A percentile compares a stretch with the other conserved stretches of the same genome.
phyloP scores from a whole-genome alignment of 2,797 vertebrate genomes.

The Pantherophis vulpinus region DNA sequence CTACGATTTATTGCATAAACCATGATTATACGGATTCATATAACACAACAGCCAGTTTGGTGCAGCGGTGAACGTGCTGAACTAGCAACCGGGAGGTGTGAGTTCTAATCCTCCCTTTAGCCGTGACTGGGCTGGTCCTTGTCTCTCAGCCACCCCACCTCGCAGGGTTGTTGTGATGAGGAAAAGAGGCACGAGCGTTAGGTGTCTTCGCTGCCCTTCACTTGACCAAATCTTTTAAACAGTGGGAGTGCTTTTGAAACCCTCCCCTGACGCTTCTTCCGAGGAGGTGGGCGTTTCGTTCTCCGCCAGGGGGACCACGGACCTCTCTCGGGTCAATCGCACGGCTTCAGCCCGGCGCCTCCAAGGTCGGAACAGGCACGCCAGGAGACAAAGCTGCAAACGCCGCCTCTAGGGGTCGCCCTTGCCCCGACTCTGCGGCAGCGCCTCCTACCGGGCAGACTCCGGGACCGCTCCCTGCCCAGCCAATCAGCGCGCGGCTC shows the following conservation, averaged over 20 bases:
- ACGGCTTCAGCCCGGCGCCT: background rate
- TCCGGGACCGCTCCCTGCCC: background rate
- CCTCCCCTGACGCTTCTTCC: background rate
- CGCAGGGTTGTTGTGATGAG: background rate
- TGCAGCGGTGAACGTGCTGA: background rate
- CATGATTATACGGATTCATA: background rate
- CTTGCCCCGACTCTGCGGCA: background rate
- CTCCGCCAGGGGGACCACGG: background rate
- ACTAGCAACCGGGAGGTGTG: too few species aligned
- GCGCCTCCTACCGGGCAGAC: background rate
- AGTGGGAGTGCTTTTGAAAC: background rate
- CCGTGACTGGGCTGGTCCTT: background rate
- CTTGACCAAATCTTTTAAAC: background rate
- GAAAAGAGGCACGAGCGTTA: background rate
- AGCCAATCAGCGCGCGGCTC: constrained; percentile 32
- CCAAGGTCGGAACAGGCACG: background rate
- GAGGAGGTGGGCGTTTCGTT: background rate
- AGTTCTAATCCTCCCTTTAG: background rate
- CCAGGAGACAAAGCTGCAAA: background rate
- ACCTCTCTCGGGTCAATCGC: background rate
- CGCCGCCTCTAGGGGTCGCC: background rate
- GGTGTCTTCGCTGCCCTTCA: background rate
- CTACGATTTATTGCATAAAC: background rate
- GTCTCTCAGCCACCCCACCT: background rate
- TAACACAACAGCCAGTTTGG: background rate